Percentiles rank a stretch among this genome's conserved stretches.
Conservation (phyloP, 2,797 vertebrate genomes). For the Arctocebus calabarensis region DNA sequence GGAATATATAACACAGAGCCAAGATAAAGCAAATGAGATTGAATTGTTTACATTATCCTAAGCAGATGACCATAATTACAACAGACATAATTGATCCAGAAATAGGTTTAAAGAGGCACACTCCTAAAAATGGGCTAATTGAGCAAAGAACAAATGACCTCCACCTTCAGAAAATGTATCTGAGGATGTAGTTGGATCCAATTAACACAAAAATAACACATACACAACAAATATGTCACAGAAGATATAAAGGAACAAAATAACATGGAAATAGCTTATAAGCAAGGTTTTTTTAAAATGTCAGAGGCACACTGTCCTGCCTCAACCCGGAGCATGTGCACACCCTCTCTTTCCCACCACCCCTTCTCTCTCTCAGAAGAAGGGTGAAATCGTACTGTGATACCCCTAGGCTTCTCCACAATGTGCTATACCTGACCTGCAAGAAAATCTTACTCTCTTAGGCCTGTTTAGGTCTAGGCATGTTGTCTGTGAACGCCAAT, state of each 20-base stretch:
- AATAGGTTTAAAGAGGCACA: conserved; percentile 20
- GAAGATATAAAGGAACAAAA: conserved; percentile 6
- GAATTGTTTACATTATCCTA: background rate
- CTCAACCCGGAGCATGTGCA: background rate
- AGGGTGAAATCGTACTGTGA: background rate
- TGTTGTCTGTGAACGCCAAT: background rate
- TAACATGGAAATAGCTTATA: background rate
- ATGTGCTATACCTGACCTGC: background rate
- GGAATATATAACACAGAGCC: background rate
- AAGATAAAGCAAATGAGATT: background rate
- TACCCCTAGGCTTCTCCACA: background rate
- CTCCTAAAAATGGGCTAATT: background rate
- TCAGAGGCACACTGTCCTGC: background rate
- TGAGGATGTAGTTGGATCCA: conserved; percentile 34
- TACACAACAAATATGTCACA: background rate
- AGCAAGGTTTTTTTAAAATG: background rate
- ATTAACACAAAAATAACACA: conserved; percentile 38
- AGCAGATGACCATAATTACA: conserved; percentile 19
- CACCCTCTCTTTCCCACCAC: background rate
- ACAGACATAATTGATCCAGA: background rate
- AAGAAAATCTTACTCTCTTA: background rate
- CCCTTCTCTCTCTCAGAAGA: too few relatives aligned
- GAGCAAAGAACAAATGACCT: background rate
- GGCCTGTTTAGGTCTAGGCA: background rate
- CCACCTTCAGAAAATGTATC: background rate